These are phyloP conservation scores for Globicephala melas DNA, from an alignment of 2,113 vertebrate genomes.

Conservation along the genomic window DNA sequence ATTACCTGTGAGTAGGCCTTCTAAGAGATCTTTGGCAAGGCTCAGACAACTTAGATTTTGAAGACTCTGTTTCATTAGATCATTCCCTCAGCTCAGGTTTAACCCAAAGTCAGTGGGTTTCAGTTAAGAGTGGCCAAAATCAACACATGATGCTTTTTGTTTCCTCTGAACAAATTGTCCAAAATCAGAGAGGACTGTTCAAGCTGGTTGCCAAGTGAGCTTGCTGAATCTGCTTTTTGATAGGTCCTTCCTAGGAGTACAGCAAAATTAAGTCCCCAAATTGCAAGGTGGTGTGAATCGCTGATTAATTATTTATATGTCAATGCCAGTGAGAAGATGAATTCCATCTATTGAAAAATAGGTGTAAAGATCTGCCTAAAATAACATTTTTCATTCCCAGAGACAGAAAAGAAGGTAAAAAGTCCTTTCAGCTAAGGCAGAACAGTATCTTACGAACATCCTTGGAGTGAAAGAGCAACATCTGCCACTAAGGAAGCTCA, in stretches of 20 bases:
- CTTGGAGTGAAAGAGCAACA: not conserved
- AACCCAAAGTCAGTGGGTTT: not conserved
- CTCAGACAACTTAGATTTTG: not conserved
- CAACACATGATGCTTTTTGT: not conserved
- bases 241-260: not conserved
- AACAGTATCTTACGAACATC: not conserved
- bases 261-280: not conserved
- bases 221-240: not conserved
- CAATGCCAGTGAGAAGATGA: not conserved
- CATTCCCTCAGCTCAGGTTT: not conserved
- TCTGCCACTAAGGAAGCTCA: not conserved
- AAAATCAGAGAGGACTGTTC: not conserved
- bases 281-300: not conserved
- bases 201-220: not conserved
- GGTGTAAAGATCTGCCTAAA: not conserved
- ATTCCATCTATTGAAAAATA: not conserved
- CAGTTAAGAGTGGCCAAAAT: not conserved
- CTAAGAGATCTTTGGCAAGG: not conserved
- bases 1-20: not conserved
- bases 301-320: conserved; percentile 13
- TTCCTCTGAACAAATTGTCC: not conserved
- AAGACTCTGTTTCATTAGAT: not conserved
- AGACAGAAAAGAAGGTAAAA: not conserved
- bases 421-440: not conserved
- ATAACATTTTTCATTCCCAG: not conserved